These are phyloP conservation scores for Cheilosia pagana DNA, from an alignment of 2,888 invertebrate species.

Conservation along the genomic window DNA sequence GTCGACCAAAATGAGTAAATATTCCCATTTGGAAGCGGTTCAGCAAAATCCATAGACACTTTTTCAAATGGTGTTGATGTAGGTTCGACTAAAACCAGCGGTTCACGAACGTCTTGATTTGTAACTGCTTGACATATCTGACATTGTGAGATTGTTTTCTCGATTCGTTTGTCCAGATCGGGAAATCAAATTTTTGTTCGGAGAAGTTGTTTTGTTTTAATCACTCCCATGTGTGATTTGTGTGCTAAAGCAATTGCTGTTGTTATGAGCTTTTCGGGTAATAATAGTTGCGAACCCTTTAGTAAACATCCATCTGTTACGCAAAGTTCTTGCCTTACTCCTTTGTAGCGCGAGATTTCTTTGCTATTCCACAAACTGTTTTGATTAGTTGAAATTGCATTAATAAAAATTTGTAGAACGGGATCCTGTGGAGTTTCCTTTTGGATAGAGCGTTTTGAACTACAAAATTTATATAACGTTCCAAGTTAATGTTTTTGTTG, in stretches of 20 bases:
- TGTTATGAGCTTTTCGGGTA: constrained; percentile 5
- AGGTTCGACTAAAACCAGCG: not conserved
- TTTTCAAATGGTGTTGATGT: not conserved
- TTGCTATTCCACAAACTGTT: not conserved
- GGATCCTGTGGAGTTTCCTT: not conserved
- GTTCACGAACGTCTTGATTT: not conserved
- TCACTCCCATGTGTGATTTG: constrained; percentile 18
- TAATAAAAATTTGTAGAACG: not conserved
- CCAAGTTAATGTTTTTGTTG: not conserved
- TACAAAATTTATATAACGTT: not conserved
- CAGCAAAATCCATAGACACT: not conserved
- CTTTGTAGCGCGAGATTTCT: constrained; percentile 10
- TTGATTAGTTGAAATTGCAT: not conserved
- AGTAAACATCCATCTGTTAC: constrained; percentile 22
- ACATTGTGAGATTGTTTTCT: constrained; percentile 2
- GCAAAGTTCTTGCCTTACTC: constrained; percentile 20
- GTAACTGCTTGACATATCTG: not conserved
- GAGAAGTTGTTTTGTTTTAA: constrained; percentile 18
- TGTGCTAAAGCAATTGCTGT: constrained; percentile 9
- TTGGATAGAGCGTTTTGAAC: not conserved
- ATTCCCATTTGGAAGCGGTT: not conserved
- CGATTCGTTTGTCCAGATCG: constrained; percentile 10
- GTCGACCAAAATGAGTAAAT: not conserved
- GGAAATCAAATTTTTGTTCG: constrained; percentile 30
- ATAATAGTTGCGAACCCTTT: constrained; percentile 14